Percentiles rank a stretch among this genome's conserved stretches.
phyloP scores from a whole-genome alignment of 2,113 vertebrate species.

The Setophaga petechia region DNA sequence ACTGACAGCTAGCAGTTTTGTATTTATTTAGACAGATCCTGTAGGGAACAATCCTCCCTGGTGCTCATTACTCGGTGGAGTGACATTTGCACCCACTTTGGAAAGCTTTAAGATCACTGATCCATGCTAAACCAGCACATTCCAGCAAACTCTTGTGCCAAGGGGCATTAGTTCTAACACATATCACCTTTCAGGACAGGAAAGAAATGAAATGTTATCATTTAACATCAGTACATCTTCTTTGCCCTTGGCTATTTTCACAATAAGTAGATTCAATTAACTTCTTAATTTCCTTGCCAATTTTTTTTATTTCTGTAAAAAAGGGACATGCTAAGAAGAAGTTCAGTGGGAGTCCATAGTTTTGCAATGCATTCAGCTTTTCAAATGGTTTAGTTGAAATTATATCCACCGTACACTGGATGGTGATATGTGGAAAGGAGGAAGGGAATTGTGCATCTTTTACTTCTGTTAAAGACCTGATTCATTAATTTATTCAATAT shows the following conservation, averaged over 20 bases:
- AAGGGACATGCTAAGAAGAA: neutral
- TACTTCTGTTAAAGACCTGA: neutral
- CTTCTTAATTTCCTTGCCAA: neutral
- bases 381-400: neutral
- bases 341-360: neutral
- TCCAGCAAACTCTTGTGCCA: constrained; percentile 57
- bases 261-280: constrained; percentile 8
- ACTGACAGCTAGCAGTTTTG: neutral
- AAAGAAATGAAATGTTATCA: constrained; percentile 37
- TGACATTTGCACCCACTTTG: constrained; percentile 67
- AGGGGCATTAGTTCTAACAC: constrained; percentile 59
- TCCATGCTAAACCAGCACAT: constrained; percentile 65
- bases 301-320: neutral
- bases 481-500: neutral
- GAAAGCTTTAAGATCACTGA: constrained; percentile 68
- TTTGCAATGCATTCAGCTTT: neutral
- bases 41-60: constrained; percentile 18
- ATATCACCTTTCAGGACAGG: constrained; percentile 45
- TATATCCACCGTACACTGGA: neutral
- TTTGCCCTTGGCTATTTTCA: neutral
- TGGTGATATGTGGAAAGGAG: neutral
- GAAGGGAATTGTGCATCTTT: neutral
- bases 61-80: constrained; percentile 52
- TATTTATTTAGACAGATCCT: constrained; percentile 61
- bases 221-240: constrained; percentile 35